phyloP scores from a whole-genome alignment of 1,140 invertebrate species.

The Homarus americanus region DNA sequence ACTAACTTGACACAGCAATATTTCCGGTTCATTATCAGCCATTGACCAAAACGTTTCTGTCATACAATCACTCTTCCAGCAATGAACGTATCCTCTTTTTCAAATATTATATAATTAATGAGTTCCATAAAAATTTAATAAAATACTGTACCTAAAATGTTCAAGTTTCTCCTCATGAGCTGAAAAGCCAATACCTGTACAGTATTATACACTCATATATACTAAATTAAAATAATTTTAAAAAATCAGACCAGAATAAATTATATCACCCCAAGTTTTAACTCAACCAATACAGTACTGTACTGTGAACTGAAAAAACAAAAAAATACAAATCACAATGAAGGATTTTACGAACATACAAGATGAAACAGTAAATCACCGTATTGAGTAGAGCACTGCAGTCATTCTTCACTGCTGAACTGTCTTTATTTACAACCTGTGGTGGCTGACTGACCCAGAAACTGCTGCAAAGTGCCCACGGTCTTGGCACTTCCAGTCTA shows the following conservation, averaged over 20 bases:
- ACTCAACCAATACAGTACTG: conserved; percentile 13
- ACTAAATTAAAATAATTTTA: too few species aligned
- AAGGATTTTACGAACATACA: neutral
- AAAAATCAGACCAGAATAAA: too few species aligned
- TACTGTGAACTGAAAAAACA: neutral
- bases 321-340: neutral
- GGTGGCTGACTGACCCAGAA: neutral
- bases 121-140: neutral
- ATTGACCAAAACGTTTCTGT: neutral
- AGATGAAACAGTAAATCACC: neutral
- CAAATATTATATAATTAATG: neutral
- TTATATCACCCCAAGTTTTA: too few species aligned
- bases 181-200: neutral
- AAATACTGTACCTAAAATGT: neutral
- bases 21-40: neutral
- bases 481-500: neutral
- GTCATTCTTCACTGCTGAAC: neutral
- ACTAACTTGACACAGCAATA: neutral
- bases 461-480: neutral
- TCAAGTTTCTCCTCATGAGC: neutral
- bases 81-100: neutral
- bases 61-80: neutral
- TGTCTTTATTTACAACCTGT: neutral
- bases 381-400: neutral
- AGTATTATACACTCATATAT: neutral